phyloP scores from a whole-genome alignment of 2,113 vertebrate species.

The Trochalopteron elliotii region DNA sequence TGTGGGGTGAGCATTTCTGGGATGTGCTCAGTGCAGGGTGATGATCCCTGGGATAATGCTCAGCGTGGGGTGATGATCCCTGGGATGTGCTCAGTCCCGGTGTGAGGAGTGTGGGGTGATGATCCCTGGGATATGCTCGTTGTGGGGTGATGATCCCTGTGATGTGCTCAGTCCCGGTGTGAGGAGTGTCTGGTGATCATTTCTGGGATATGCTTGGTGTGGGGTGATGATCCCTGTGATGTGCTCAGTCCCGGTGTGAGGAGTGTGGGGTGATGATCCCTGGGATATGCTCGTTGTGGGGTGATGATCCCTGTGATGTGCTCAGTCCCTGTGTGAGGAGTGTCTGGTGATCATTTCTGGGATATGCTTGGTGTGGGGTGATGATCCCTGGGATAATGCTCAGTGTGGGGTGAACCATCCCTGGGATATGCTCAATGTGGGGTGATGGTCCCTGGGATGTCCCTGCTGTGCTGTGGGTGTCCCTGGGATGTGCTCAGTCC shows the following conservation, averaged over 20 bases:
- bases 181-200: too few species aligned
- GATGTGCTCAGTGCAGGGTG: background rate
- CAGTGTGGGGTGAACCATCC: background rate
- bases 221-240: too few species aligned
- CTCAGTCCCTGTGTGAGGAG: accelerated
- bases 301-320: accelerated
- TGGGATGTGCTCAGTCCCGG: too few species aligned
- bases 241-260: background rate
- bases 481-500: background rate
- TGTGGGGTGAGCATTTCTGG: background rate
- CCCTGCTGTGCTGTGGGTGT: too few species aligned
- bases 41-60: background rate
- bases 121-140: accelerated
- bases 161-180: background rate
- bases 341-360: accelerated
- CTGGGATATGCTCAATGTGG: background rate
- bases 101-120: too few species aligned
- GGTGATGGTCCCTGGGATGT: background rate
- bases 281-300: background rate
- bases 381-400: background rate
- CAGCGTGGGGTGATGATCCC: background rate
- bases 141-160: accelerated
- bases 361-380: background rate
- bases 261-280: background rate
- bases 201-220: too few species aligned